phyloP scores from a whole-genome alignment of 2,888 invertebrate genomes.

The Galeopsomyia nigrocyanea region DNA sequence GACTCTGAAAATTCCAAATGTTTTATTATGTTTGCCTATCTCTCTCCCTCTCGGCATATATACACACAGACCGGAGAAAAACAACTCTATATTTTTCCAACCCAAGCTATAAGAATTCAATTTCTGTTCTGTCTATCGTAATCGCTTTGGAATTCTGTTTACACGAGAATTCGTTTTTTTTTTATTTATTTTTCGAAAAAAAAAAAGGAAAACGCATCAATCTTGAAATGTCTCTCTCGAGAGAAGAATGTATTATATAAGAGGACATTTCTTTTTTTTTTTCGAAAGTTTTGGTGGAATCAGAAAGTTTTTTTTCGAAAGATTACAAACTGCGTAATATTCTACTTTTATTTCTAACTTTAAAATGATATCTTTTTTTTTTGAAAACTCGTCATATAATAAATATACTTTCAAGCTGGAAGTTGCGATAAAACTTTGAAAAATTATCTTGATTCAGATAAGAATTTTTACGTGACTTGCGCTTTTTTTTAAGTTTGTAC shows the following conservation, averaged over 20 bases:
- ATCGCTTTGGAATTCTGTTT: constrained; percentile 17
- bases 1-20: constrained; percentile 54
- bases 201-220: constrained; percentile 13
- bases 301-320: constrained; percentile 19
- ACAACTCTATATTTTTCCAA: background rate
- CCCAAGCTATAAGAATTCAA: background rate
- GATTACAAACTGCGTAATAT: constrained; percentile 35
- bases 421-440: too few species aligned
- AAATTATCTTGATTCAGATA: too few species aligned
- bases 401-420: too few species aligned
- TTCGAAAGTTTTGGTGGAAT: constrained; percentile 13
- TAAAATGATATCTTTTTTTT: too few species aligned
- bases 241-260: constrained; percentile 33
- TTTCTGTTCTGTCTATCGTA: background rate
- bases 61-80: background rate
- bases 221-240: background rate
- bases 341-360: background rate
- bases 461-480: too few species aligned
- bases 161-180: background rate
- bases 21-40: constrained; percentile 9
- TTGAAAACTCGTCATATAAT: too few species aligned
- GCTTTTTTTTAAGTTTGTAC: too few species aligned
- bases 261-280: constrained; percentile 24
- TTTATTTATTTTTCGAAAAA: constrained; percentile 7
- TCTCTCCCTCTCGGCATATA: background rate